phyloP scores from a whole-genome alignment of 2,113 vertebrate species.

The Motacilla alba region DNA sequence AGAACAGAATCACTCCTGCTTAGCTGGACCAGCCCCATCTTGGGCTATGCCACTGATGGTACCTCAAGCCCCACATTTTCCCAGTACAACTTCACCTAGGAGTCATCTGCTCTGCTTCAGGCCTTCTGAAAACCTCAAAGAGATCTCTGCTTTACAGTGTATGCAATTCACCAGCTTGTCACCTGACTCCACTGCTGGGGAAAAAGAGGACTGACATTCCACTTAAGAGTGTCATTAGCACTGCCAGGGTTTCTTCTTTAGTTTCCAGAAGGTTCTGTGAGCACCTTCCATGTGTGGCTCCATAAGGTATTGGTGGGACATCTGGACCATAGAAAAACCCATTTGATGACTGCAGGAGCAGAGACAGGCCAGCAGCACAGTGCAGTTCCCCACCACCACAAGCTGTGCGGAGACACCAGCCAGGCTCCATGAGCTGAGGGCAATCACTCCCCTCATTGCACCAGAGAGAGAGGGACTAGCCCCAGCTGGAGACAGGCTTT shows the following conservation, averaged over 20 bases:
- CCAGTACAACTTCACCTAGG: neutral
- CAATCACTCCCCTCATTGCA: rapidly evolving
- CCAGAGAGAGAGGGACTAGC: neutral
- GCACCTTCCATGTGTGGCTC: neutral
- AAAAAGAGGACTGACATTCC: neutral
- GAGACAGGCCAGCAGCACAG: neutral
- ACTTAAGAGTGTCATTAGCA: neutral
- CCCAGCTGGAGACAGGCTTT: neutral
- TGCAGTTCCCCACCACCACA: rapidly evolving
- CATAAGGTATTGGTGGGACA: neutral
- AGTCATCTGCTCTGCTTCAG: neutral
- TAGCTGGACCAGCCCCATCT: neutral
- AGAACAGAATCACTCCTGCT: neutral
- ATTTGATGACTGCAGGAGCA: neutral
- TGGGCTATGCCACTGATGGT: rapidly evolving
- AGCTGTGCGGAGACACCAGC: neutral
- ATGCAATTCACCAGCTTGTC: neutral
- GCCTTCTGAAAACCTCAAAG: neutral
- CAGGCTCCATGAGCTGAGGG: neutral
- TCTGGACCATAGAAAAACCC: neutral
- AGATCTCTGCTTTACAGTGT: neutral
- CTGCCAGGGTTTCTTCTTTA: neutral
- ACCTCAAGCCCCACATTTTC: neutral
- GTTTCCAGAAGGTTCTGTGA: neutral
- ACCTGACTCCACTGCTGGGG: neutral